Percentiles rank a stretch among this genome's conserved stretches.
Evolutionary conservation across 2,888 invertebrate genomes (phyloP).

Genomic region (Melangyna quadrimaculata): DNA sequence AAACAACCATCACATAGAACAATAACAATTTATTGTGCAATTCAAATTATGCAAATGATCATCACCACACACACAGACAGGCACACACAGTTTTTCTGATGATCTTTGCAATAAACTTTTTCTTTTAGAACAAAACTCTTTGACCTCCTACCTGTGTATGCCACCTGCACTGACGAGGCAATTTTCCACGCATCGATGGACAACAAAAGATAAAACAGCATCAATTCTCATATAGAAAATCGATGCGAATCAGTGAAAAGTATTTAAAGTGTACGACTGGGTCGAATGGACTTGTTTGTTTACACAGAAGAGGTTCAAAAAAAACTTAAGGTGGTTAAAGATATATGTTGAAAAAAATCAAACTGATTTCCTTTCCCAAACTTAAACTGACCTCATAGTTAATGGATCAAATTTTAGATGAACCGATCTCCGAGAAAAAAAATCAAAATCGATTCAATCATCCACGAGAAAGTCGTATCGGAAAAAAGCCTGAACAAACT

Average conservation of each 20-base stretch:
- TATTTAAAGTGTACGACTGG: not conserved
- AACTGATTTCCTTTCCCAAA: too few species aligned
- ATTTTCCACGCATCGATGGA: constrained; percentile 59
- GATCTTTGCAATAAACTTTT: constrained; percentile 16
- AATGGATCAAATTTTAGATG: too few species aligned
- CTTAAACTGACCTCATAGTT: too few species aligned
- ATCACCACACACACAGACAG: not conserved
- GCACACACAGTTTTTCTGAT: constrained; percentile 12
- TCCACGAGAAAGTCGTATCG: not conserved
- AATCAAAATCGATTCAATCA: not conserved
- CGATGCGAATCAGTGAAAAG: constrained; percentile 49
- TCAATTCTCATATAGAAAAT: constrained; percentile 17
- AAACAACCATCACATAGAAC: constrained; percentile 30
- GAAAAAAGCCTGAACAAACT: not conserved
- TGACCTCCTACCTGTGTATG: not conserved
- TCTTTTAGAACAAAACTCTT: constrained; percentile 17
- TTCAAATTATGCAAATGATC: constrained; percentile 51
- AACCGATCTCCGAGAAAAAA: not conserved
- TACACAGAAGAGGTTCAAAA: not conserved
- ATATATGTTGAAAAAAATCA: too few species aligned
- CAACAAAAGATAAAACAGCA: not conserved
- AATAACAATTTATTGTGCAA: constrained; percentile 47
- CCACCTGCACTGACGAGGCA: constrained; percentile 34
- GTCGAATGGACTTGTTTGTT: not conserved
- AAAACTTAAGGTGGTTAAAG: too few species aligned